These are phyloP conservation scores for Callipepla californica DNA, from an alignment of 2,113 vertebrate species.

Conservation along the genomic window DNA sequence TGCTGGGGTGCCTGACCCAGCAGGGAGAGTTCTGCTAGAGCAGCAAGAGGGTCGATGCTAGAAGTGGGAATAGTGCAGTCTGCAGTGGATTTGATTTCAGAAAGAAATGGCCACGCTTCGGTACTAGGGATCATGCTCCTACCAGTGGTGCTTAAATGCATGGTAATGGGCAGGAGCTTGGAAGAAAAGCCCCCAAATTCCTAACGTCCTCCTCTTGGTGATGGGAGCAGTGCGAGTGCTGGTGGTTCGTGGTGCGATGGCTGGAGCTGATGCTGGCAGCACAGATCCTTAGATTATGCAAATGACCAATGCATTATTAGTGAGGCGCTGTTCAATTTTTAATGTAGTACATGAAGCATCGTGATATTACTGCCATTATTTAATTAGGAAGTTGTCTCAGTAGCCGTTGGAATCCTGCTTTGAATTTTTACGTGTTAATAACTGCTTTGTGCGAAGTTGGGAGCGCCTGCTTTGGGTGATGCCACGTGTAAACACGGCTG, in stretches of 20 bases:
- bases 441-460: neutral
- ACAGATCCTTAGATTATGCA: constrained; percentile 20
- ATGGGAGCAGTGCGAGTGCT: fast-evolving
- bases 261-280: neutral
- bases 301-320: constrained; percentile 42
- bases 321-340: constrained; percentile 57
- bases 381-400: constrained; percentile 63
- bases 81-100: neutral
- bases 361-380: constrained; percentile 62
- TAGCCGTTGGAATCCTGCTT: constrained; percentile 40
- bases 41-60: neutral
- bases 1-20: neutral
- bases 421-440: constrained; percentile 51
- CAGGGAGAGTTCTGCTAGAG: neutral
- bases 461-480: constrained; percentile 5
- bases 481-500: constrained; percentile 53
- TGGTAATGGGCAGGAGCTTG: neutral
- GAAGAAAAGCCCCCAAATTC: neutral
- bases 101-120: neutral
- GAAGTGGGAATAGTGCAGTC: fast-evolving
- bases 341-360: constrained; percentile 38
- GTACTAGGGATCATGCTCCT: neutral
- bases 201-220: neutral
- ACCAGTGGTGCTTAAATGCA: neutral
- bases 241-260: neutral